These are phyloP conservation scores for Ethmia dodecea DNA, from an alignment of 2,888 invertebrate genomes.

Conservation along the genomic window DNA sequence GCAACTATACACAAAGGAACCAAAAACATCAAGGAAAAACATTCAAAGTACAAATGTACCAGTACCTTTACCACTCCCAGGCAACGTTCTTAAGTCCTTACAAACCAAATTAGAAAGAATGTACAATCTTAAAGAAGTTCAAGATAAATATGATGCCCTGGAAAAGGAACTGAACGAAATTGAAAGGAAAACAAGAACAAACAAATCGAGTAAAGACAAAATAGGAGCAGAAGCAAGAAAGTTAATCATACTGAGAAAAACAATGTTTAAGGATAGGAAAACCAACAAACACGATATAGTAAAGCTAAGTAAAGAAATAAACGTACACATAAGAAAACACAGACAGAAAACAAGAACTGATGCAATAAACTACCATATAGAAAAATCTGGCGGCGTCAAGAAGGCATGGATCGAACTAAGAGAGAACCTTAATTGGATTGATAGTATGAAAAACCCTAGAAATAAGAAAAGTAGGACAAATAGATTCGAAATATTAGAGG, in stretches of 20 bases:
- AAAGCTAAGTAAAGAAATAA: conserved; percentile 1
- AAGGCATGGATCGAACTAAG: conserved; percentile 3
- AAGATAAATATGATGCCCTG: background rate
- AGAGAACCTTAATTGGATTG: background rate
- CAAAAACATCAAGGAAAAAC: background rate
- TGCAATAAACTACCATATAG: background rate
- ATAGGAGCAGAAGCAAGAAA: background rate
- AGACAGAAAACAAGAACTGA: background rate
- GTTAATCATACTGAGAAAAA: background rate
- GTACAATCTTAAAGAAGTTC: background rate
- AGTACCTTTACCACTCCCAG: background rate
- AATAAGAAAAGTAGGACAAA: background rate
- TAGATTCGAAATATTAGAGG: background rate
- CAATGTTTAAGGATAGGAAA: background rate
- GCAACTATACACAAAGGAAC: background rate
- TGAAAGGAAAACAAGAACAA: background rate
- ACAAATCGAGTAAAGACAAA: background rate
- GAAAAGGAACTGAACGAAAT: background rate
- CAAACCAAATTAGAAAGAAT: background rate
- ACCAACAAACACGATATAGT: background rate
- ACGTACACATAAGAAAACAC: background rate
- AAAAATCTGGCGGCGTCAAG: background rate
- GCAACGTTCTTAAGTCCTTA: background rate
- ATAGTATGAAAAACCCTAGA: background rate
- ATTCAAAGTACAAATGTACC: background rate